phyloP scores from a whole-genome alignment of 2,888 invertebrate species.

The Mythimna ferrago region DNA sequence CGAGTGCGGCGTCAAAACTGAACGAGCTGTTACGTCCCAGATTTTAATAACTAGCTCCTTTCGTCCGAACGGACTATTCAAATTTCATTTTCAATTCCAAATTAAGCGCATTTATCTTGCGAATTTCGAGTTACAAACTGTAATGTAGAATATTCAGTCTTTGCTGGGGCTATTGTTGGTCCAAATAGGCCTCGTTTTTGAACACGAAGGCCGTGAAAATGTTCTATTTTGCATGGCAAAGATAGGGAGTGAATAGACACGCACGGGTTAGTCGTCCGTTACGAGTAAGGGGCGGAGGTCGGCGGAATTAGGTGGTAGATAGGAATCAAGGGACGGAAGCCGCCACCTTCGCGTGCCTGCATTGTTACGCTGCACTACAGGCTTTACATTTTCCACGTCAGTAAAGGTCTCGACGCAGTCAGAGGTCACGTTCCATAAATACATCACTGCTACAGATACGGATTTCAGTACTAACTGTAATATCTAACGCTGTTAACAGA shows the following conservation, averaged over 20 bases:
- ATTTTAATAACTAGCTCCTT: slow-evolving; percentile 55
- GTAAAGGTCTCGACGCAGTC: slow-evolving; percentile 66
- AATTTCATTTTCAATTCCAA: slow-evolving; percentile 40
- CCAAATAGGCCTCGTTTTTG: slow-evolving; percentile 47
- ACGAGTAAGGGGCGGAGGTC: slow-evolving; percentile 52
- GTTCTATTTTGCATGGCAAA: slow-evolving; percentile 58
- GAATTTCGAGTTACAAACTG: slow-evolving; percentile 20
- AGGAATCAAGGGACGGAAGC: slow-evolving; percentile 70
- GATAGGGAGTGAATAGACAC: slow-evolving; percentile 68
- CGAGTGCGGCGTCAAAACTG: slow-evolving; percentile 42
- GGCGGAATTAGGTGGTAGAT: slow-evolving; percentile 70
- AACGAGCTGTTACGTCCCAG: slow-evolving; percentile 41
- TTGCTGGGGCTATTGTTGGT: slow-evolving; percentile 26
- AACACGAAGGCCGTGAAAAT: slow-evolving; percentile 51
- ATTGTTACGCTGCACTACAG: slow-evolving; percentile 71
- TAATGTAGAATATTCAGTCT: slow-evolving; percentile 33
- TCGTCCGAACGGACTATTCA: slow-evolving; percentile 40
- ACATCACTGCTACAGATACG: slow-evolving; percentile 64
- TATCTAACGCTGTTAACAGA: not conserved
- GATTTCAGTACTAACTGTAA: slow-evolving; percentile 13
- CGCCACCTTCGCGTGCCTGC: slow-evolving; percentile 74
- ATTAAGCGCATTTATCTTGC: slow-evolving; percentile 34
- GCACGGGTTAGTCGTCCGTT: slow-evolving; percentile 57
- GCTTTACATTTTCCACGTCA: slow-evolving; percentile 64
- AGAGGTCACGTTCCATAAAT: slow-evolving; percentile 78